Evolutionary conservation across 2,888 invertebrate genomes (phyloP).

Genomic region (Frankliniella intonsa): DNA sequence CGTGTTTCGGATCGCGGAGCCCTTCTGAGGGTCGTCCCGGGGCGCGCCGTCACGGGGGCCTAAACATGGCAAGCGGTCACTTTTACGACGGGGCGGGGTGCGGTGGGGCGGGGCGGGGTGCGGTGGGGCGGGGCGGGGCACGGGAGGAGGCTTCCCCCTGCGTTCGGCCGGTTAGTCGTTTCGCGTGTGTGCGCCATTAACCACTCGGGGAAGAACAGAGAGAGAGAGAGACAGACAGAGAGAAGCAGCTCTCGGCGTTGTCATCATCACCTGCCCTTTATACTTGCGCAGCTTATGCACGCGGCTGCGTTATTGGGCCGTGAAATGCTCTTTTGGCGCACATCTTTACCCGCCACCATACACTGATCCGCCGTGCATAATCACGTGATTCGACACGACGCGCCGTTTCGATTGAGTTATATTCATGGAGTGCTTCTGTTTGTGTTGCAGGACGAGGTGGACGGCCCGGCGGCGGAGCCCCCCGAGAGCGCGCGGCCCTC

Average conservation of each 20-base stretch:
- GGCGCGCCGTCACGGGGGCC: background rate
- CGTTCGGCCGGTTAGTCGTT: background rate
- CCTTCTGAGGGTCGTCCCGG: background rate
- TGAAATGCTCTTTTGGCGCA: background rate
- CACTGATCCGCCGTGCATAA: background rate
- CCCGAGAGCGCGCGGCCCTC: too few species aligned
- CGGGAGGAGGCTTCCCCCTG: too few species aligned
- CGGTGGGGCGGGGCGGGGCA: too few species aligned
- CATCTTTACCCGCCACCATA: background rate
- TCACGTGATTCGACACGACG: background rate
- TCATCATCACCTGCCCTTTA: background rate
- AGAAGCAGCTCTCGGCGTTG: background rate
- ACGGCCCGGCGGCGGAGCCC: background rate
- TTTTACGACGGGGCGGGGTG: background rate
- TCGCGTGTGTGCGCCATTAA: background rate
- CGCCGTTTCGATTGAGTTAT: background rate
- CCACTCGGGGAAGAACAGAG: background rate
- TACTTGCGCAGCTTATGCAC: background rate
- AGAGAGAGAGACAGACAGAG: background rate
- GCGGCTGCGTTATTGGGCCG: background rate
- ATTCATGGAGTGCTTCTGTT: background rate
- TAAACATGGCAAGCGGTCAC: constrained; percentile 6
- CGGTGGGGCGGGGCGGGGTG: background rate
- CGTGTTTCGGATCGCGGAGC: too few species aligned
- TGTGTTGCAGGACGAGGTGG: constrained; percentile 11